Conservation (phyloP, 2,113 vertebrate species). For the Sapayoa aenigma region DNA sequence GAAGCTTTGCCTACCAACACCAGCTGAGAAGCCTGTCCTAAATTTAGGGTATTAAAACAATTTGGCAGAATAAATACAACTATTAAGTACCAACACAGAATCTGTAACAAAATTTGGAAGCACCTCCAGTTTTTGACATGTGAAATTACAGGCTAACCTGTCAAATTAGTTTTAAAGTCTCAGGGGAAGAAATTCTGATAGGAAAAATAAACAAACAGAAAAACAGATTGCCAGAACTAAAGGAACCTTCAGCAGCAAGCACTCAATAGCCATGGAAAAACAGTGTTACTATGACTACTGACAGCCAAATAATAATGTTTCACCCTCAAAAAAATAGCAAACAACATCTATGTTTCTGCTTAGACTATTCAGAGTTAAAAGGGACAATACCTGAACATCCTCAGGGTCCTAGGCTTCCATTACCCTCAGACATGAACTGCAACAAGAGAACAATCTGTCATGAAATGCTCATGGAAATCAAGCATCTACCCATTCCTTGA, state of each 20-base stretch:
- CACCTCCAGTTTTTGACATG: background rate
- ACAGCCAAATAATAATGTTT: background rate
- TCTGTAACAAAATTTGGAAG: background rate
- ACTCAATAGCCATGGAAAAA: background rate
- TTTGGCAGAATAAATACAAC: slow-evolving; percentile 25
- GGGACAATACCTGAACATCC: background rate
- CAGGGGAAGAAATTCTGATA: background rate
- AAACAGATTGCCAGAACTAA: slow-evolving; percentile 3
- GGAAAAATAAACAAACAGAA: slow-evolving; percentile 15
- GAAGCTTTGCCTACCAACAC: background rate
- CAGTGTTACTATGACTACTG: slow-evolving; percentile 34
- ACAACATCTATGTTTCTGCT: background rate
- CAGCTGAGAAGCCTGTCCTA: background rate
- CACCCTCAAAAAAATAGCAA: background rate
- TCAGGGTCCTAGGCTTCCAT: background rate
- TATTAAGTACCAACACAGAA: background rate
- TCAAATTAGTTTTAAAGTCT: slow-evolving; percentile 20
- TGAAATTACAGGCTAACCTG: slow-evolving; percentile 19
- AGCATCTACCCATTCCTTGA: fast-evolving
- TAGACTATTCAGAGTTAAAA: background rate
- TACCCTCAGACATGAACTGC: background rate
- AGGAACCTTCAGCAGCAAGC: background rate
- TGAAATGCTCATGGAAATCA: background rate
- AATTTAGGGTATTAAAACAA: slow-evolving; percentile 17
- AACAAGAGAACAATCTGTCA: background rate